These are phyloP conservation scores for Daktulosphaira vitifoliae DNA, from an alignment of 1,140 invertebrate species.

Conservation along the genomic window DNA sequence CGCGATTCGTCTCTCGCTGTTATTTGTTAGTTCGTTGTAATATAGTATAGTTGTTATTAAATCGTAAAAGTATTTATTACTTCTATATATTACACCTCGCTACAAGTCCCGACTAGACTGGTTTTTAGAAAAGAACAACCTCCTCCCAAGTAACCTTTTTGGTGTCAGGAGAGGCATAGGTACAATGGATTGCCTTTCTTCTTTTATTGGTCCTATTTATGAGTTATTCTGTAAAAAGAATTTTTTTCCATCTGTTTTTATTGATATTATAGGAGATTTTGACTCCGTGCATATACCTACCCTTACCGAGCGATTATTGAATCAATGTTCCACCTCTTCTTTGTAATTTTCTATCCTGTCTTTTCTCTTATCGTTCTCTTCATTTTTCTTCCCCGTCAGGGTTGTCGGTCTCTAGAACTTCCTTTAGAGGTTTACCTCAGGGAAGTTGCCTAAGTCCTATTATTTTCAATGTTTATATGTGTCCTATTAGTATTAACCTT, in stretches of 20 bases:
- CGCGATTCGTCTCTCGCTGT: no score
- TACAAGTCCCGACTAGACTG: not conserved
- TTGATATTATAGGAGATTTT: not conserved
- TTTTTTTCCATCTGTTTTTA: not conserved
- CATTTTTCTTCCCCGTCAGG: not conserved
- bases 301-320: not conserved
- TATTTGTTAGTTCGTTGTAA: no score
- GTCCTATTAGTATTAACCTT: not conserved
- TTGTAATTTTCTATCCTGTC: not conserved
- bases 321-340: not conserved
- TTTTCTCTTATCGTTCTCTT: conserved; percentile 2
- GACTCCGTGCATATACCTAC: not conserved
- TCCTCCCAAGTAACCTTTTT: not conserved
- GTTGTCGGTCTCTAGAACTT: not conserved
- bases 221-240: not conserved
- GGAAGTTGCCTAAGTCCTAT: not conserved
- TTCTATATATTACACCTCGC: no score
- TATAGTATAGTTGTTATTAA: no score
- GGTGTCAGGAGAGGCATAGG: not conserved
- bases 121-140: not conserved
- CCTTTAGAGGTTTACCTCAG: not conserved
- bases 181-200: not conserved
- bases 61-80: no score
- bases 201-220: not conserved
- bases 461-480: not conserved